Conservation (phyloP, 2,797 vertebrate genomes). For the Amniataba percoides region DNA sequence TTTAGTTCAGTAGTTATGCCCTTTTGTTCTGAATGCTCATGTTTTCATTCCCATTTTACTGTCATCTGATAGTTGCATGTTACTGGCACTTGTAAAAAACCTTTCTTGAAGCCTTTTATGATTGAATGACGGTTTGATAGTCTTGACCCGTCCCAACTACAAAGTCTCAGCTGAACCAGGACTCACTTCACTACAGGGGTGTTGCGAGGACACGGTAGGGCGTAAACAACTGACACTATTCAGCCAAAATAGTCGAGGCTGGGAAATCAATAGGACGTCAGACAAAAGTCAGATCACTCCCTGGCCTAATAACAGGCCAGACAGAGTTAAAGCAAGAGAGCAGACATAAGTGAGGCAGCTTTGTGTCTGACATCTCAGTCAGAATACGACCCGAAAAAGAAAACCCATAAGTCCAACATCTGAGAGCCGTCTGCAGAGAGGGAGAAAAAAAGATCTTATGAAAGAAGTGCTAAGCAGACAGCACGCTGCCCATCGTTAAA, state of each 20-base stretch:
- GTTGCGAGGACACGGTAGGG: not conserved
- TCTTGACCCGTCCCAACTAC: too few relatives aligned
- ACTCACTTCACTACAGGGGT: not conserved
- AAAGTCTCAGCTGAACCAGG: not conserved
- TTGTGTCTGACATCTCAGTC: slow-evolving; percentile 22
- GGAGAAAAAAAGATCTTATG: slow-evolving; percentile 21
- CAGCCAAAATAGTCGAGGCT: slow-evolving; percentile 13
- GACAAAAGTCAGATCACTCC: slow-evolving; percentile 19
- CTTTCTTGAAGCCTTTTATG: too few relatives aligned
- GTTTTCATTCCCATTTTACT: too few relatives aligned
- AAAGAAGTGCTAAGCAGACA: slow-evolving; percentile 42
- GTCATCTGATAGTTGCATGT: too few relatives aligned
- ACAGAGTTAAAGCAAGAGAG: slow-evolving; percentile 11
- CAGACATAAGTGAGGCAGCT: slow-evolving; percentile 7
- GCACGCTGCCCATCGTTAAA: slow-evolving; percentile 49
- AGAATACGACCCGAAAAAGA: slow-evolving; percentile 21
- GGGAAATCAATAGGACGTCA: slow-evolving; percentile 42
- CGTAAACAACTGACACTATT: slow-evolving; percentile 28
- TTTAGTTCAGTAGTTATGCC: too few relatives aligned
- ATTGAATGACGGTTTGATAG: too few relatives aligned
- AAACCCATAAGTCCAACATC: slow-evolving; percentile 13
- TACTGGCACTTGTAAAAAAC: too few relatives aligned
- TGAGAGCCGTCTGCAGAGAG: slow-evolving; percentile 39
- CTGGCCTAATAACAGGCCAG: slow-evolving; percentile 11
- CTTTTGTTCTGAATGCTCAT: too few relatives aligned